These are phyloP conservation scores for Rallus limicola DNA, from an alignment of 2,113 vertebrate species.

Conservation along the genomic window DNA sequence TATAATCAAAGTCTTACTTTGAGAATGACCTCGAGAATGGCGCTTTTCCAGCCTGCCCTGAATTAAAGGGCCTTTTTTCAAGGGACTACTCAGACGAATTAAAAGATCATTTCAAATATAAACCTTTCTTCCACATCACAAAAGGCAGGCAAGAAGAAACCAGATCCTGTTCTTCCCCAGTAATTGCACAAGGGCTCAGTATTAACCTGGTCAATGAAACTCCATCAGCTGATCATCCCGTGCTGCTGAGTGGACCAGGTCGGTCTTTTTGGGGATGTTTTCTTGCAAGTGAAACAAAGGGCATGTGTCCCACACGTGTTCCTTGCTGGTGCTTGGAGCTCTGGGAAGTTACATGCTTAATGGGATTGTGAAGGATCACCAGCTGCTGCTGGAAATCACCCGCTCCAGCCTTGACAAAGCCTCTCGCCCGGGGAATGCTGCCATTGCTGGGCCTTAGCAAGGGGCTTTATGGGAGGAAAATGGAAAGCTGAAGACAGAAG, in stretches of 20 bases:
- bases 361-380: slow-evolving; percentile 16
- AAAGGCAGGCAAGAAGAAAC: slow-evolving; percentile 14
- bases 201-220: slow-evolving; percentile 26
- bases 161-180: not conserved
- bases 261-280: not conserved
- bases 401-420: no score
- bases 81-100: not conserved
- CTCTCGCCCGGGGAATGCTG: not conserved
- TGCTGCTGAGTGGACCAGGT: not conserved
- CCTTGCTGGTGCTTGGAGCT: not conserved
- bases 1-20: not conserved
- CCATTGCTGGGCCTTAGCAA: not conserved
- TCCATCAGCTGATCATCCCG: not conserved
- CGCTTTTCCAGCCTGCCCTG: not conserved
- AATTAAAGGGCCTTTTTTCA: not conserved
- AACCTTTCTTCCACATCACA: not conserved
- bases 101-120: slow-evolving; percentile 32
- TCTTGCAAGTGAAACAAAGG: not conserved
- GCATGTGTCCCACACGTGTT: not conserved
- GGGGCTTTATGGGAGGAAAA: not conserved
- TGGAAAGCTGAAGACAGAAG: not conserved
- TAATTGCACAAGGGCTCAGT: slow-evolving; percentile 6
- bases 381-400: not conserved
- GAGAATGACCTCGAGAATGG: not conserved
- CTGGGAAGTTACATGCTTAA: not conserved